A percentile compares a stretch with the other conserved stretches of the same genome.
Conservation (phyloP, 2,797 vertebrate species). For the Schizothorax lantsangensis region DNA sequence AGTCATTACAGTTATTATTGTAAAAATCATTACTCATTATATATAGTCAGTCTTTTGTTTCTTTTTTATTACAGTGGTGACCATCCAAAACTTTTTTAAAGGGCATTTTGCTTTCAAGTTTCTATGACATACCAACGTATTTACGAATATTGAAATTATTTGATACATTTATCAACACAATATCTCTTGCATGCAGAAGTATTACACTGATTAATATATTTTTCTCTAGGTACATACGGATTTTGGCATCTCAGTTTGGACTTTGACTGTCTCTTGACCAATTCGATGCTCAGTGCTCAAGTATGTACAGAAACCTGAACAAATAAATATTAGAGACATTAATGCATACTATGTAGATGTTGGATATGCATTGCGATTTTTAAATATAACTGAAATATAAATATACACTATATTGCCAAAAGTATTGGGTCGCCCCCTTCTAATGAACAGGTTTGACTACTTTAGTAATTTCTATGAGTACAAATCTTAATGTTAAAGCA, state of each 20-base stretch:
- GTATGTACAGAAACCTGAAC: background rate
- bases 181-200: background rate
- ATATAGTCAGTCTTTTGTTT: background rate
- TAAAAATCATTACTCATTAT: background rate
- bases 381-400: background rate
- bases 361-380: background rate
- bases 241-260: background rate
- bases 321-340: background rate
- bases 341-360: background rate
- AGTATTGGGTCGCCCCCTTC: too few relatives aligned
- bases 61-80: background rate
- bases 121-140: background rate
- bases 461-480: too few relatives aligned
- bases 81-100: background rate
- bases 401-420: too few relatives aligned
- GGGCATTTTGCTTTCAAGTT: background rate
- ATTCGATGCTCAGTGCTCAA: slow-evolving; percentile 22
- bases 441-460: too few relatives aligned
- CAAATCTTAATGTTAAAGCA: too few relatives aligned
- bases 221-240: background rate
- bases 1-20: background rate
- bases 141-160: background rate
- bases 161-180: background rate
- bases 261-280: background rate
- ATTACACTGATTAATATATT: background rate